Base-by-base conservation (phyloP, 2,888 invertebrate genomes). In the Altica lythri region DNA sequence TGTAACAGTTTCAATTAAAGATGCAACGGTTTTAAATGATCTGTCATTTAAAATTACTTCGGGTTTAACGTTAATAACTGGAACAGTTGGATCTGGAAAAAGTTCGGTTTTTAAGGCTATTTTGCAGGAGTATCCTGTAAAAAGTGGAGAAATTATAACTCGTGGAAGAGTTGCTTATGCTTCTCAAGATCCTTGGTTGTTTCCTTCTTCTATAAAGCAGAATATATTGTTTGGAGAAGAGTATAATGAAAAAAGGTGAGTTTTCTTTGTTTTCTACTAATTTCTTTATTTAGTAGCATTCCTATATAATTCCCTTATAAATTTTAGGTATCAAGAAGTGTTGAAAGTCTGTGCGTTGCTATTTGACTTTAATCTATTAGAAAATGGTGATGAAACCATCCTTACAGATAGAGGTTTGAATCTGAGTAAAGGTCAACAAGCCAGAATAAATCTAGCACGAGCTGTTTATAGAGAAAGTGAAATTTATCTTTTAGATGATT, bases 401-500 rank as follows among this genome's bases (percentile, higher is more conserved):
- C 88, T 92, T 0, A 94, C 88, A 1, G 88, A 89, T 63, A 79
- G 85, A 37, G 89, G 89, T 2, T 81, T 85, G 2, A 84, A 83
- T 57, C 74, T 90, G 29, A 86, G 86, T 69, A 88, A 83, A 73
- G 90, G 93, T 1, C 94, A 94, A 72, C 86, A 90, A 61, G 92
- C 93, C 0, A 83, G 95, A 60, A 86, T 95, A 43, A 90, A 90
- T 46, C 80, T 95, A 35, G 92, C 91, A 0, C 83, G 93, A 62
- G 87, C 92, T 0, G 84, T 92, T 1, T 93, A 92, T 75, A 84
- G 86, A 29, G 84, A 91, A 48, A 85, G 89, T 0, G 90, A 91
- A 59, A 86, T 93, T 56, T 93, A 92, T 70, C 76, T 94, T 4
- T 76, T 95, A 40, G 94, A 94, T 73, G 94, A 94, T 76, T 92